Base-by-base conservation (phyloP, 92 coral and sea anemone genomes). In the Porites cylindrica region DNA sequence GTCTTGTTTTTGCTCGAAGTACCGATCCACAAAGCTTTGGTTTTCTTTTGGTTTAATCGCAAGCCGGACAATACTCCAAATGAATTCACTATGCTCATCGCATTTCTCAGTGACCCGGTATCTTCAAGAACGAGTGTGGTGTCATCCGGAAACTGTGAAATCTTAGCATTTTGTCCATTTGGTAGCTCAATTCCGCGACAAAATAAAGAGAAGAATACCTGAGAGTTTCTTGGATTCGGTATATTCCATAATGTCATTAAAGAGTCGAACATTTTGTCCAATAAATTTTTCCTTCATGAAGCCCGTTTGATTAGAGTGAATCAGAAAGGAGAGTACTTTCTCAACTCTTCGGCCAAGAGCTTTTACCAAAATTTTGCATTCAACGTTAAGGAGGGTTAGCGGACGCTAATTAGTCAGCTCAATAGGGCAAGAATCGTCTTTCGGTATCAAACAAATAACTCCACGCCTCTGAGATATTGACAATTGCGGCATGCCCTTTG, bases 101-200 rank as follows among this genome's bases (percentile, higher is more conserved):
- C 32, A 29, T 29, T 29, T 29, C 32, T 29, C 32, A 29, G 32
- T 29, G 32, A 29, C 32, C 32, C 1, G 32, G 32, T 29, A 29
- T 29, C 32, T 29, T 29, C 32, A 29, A 29, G 32, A 29, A 87
- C 17, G 18, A 87, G 58, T 1, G 81, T 79, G 6, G 90, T 87
- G 62, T 87, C 85, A 19, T 87, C 90, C 8, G 90, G 85, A 20
- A 78, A 71, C 51, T 86, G 90, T 14, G 66, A 18, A 2, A 79
- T 79, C 38, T 54, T 69, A 51, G 71, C 56, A 21, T 79, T 52
- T 4, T n/a, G 6, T 5, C 71, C 59, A 7, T 23, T 47, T 8
- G 90, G 90, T 1, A 87, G 47, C 4, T 65, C 21, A 24, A 86
- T 50, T 9, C 90, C 90, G 2, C 11, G 26, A 8, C 80, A 23